These are phyloP conservation scores for Potorous gilbertii DNA, from an alignment of 2,797 vertebrate species.

Conservation along the genomic window DNA sequence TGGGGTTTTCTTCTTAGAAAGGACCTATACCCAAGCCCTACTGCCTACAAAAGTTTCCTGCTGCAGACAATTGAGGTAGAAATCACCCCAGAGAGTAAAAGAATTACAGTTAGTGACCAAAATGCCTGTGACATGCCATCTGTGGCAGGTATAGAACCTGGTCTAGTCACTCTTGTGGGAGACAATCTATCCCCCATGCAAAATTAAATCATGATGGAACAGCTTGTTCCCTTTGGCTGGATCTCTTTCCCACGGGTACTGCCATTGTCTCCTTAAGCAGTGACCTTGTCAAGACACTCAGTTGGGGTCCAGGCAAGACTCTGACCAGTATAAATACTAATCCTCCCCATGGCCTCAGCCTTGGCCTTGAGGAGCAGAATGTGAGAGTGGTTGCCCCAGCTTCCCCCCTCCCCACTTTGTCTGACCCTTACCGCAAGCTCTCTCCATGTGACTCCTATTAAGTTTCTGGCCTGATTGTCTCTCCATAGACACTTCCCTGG, in stretches of 20 bases:
- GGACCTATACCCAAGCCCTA: not conserved
- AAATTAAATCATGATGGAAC: not conserved
- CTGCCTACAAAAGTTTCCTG: not conserved
- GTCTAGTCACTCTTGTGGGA: not conserved
- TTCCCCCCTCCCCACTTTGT: not conserved
- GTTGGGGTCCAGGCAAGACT: not conserved
- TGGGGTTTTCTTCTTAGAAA: not conserved
- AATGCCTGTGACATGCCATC: not conserved
- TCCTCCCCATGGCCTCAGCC: not conserved
- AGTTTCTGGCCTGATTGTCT: constrained; percentile 17
- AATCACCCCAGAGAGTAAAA: not conserved
- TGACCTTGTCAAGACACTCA: not conserved
- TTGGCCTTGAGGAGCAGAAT: not conserved
- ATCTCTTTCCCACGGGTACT: not conserved
- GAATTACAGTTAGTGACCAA: not conserved
- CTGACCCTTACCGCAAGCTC: not conserved
- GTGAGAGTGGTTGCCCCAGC: not conserved
- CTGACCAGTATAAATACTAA: not conserved
- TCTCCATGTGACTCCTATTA: constrained; percentile 53
- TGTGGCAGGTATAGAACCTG: not conserved
- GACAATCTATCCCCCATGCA: not conserved
- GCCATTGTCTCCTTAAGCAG: not conserved
- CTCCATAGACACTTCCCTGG: constrained; percentile 93
- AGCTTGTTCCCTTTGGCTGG: not conserved
- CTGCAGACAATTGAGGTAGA: not conserved